Evolutionary conservation across 2,888 invertebrate species (phyloP), one percentile per base, ranked within the genome.

Genomic region (Thelaira solivaga): DNA sequence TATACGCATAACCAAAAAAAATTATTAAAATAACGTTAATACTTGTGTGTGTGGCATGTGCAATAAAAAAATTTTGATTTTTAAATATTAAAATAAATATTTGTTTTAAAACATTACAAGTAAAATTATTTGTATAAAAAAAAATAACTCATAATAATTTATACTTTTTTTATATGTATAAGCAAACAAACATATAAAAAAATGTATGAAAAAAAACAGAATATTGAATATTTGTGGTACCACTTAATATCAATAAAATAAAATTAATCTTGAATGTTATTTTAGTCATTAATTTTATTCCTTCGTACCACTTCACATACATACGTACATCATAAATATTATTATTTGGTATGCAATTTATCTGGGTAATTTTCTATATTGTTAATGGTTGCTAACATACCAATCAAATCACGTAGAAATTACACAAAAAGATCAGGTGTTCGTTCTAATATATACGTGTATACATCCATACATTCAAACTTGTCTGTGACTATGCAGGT

Each of bases 361-460:
- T 67, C 51, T 59, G 16, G 43, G 41, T 67, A 74, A 67, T 74
- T 39, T 65, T 36, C 24, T 34, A 26, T 64, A 13, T 51, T 47
- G 34, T 59, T 49, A 39, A 22, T 69, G 59, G 11, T 49, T 34
- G 11, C 36, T 36, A 67, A 61, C 61, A 57, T 61, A 67, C 59
- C 61, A 74, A 53, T 67, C 53, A 67, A 61, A 74, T 67, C 67
- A 74, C 67, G 61, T 75, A 75, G 22, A 68, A 75, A 45, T 67
- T 67, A 67, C 16, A 68, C 11, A 75, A 75, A 75, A 61, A 55
- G 29, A 68, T 75, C 74, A 75, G 74, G 74, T 75, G 74, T 71
- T 71, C 71, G 24, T 68, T 75, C 45, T 72, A 6, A 62, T 3
- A 62, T 22, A 47, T 3, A 39, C 2, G 20, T 13, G 51, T 20